Conservation (phyloP, 2,113 vertebrate species). For the Brevimyrus niger region DNA sequence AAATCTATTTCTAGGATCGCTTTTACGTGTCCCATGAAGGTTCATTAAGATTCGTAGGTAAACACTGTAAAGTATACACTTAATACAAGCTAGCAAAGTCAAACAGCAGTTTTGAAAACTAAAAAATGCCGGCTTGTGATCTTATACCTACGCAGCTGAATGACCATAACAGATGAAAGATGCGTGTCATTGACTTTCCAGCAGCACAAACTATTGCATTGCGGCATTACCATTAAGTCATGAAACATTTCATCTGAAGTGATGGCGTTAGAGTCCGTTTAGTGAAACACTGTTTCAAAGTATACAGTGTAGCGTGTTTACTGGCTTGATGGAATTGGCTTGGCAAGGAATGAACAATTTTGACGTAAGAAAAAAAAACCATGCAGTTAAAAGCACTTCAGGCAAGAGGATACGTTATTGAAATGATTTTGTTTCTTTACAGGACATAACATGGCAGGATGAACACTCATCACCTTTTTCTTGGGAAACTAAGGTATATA, state of each 20-base stretch:
- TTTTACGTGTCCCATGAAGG: not conserved
- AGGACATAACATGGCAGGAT: conserved; percentile 98
- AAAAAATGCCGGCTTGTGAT: not conserved
- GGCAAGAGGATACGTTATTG: not conserved
- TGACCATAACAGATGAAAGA: not conserved
- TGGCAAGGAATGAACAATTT: not conserved
- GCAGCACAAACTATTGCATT: not conserved
- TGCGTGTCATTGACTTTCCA: not conserved
- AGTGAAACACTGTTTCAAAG: not conserved
- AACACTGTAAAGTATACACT: not conserved
- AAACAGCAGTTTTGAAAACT: not conserved
- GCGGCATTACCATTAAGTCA: not conserved
- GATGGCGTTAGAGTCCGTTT: not conserved
- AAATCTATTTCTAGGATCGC: not conserved
- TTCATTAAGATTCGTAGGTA: not conserved
- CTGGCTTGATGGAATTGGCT: not conserved
- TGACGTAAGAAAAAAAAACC: not conserved
- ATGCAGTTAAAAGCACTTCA: not conserved
- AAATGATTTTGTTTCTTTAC: conserved; percentile 41
- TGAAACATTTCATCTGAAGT: not conserved
- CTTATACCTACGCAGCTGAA: not conserved
- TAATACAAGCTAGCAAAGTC: not conserved
- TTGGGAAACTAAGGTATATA: conserved; percentile 96
- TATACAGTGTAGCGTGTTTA: not conserved
- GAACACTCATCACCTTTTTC: conserved; percentile 96